phyloP scores from a whole-genome alignment of 2,113 vertebrate species.

The Ursus arctos region DNA sequence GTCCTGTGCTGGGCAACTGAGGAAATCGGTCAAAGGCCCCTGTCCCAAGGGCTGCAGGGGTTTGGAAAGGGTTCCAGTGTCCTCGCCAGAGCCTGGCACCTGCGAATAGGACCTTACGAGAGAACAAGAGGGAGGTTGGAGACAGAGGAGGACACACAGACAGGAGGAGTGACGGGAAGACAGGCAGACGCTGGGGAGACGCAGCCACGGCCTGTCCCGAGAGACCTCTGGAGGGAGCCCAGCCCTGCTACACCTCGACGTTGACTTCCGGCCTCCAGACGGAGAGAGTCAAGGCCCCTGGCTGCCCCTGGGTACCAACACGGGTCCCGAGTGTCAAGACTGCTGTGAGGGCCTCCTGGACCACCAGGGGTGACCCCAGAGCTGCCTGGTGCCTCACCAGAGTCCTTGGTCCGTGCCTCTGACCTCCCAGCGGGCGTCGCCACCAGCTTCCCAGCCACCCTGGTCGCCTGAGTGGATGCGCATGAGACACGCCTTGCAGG shows the following conservation, averaged over 20 bases:
- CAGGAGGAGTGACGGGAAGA: background rate
- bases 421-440: background rate
- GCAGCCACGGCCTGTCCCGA: background rate
- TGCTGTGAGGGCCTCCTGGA: background rate
- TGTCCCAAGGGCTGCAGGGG: background rate
- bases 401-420: background rate
- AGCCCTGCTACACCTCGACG: no score
- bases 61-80: background rate
- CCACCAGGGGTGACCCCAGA: background rate
- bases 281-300: background rate
- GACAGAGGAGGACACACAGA: background rate
- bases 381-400: background rate
- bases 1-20: background rate
- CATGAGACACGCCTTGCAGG: constrained; percentile 35
- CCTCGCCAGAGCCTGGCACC: background rate
- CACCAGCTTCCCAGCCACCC: background rate
- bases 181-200: background rate
- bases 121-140: background rate
- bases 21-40: background rate
- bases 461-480: constrained; percentile 15
- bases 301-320: background rate
- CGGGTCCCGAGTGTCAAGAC: background rate
- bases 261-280: background rate
- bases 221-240: rapidly evolving
- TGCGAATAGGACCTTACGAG: background rate